phyloP scores from a whole-genome alignment of 2,797 vertebrate species.

The Galago senegalensis region DNA sequence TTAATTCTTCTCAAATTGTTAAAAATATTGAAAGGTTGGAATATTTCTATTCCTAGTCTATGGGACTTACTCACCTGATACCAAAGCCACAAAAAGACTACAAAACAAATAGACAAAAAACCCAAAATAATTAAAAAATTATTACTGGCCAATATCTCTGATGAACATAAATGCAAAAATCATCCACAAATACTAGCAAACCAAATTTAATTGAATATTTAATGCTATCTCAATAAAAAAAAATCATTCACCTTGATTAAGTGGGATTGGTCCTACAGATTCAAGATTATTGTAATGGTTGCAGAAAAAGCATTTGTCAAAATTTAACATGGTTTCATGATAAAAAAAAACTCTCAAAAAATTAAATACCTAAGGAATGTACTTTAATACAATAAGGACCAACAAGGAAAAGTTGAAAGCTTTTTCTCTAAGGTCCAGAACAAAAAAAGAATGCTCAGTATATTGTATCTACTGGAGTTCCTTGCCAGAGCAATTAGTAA shows the following conservation, averaged over 20 bases:
- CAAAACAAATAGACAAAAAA: not conserved
- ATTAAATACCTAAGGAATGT: not conserved
- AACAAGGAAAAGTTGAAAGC: not conserved
- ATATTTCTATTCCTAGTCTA: not conserved
- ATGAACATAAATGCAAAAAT: not conserved
- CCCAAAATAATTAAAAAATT: not conserved
- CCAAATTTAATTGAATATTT: not conserved
- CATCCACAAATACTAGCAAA: not conserved
- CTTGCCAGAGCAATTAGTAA: not conserved
- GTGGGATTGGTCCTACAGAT: not conserved
- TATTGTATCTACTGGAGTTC: not conserved
- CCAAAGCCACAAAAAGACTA: not conserved
- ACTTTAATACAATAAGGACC: not conserved
- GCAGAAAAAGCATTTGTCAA: not conserved
- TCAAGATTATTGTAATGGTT: not conserved
- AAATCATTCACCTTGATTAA: not conserved
- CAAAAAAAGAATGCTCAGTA: not conserved
- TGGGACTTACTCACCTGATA: not conserved
- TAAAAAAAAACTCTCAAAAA: not conserved
- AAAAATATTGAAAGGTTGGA: not conserved
- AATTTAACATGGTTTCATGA: not conserved
- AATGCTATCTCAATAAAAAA: not conserved
- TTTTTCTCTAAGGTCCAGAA: not conserved
- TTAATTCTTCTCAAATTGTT: not conserved
- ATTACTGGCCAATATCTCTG: not conserved